A percentile compares a stretch with the other conserved stretches of the same genome.
phyloP scores from a whole-genome alignment of 2,113 vertebrate genomes.

The Oncorhynchus mykiss region DNA sequence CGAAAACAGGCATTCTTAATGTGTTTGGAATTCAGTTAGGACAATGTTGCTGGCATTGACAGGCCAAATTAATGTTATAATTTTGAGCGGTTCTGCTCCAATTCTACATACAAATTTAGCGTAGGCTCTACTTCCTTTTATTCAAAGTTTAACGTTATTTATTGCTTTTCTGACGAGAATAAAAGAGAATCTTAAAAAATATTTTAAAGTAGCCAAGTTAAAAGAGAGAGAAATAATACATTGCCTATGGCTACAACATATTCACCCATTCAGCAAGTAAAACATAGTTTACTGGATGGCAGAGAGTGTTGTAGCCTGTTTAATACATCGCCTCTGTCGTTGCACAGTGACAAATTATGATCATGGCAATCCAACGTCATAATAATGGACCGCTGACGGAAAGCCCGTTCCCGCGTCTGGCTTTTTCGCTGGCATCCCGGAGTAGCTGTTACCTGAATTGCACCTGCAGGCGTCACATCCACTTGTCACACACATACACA shows the following conservation, averaged over 20 bases:
- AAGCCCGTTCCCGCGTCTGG: conserved; percentile 4
- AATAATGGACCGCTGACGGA: conserved; percentile 58
- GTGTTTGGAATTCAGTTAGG: too few species aligned
- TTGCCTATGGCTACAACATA: too few species aligned
- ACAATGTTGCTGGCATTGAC: too few species aligned
- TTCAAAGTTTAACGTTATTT: too few species aligned
- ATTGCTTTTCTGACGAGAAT: too few species aligned
- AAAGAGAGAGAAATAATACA: too few species aligned
- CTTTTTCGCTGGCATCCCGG: conserved; percentile 24
- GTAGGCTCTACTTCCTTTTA: too few species aligned
- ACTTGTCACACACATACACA: conserved; percentile 24
- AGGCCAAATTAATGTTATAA: too few species aligned
- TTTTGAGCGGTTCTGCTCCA: too few species aligned
- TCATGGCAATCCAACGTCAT: not conserved
- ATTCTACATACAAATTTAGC: too few species aligned
- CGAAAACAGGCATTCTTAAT: not conserved
- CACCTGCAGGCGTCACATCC: conserved; percentile 65
- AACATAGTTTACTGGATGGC: not conserved
- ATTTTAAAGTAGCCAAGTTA: too few species aligned
- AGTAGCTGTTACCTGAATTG: conserved; percentile 55
- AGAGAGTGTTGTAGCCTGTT: not conserved
- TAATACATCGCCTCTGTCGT: not conserved
- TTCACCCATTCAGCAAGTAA: not conserved
- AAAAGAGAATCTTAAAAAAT: too few species aligned
- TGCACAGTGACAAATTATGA: not conserved